A percentile compares a stretch with the other conserved stretches of the same genome.
Conservation (phyloP, 2,797 vertebrate genomes). For the Sibirionetta formosa region DNA sequence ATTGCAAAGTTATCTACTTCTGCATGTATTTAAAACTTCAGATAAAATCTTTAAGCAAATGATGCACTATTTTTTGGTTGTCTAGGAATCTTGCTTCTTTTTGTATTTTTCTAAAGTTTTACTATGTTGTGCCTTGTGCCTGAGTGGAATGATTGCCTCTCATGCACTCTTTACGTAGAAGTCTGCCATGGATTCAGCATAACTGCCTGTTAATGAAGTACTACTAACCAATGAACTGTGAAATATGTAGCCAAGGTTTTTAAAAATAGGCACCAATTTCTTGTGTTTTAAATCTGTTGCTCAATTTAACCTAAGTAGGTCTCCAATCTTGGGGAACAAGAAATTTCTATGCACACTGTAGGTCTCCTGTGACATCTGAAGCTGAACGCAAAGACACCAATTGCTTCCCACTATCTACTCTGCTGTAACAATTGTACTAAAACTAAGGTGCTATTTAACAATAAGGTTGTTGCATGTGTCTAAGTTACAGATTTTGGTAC, state of each 20-base stretch:
- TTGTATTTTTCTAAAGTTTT: background rate
- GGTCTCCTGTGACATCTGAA: background rate
- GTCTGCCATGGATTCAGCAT: background rate
- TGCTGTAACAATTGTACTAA: background rate
- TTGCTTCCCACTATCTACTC: background rate
- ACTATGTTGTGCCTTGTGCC: background rate
- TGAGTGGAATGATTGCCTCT: background rate
- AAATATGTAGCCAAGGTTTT: background rate
- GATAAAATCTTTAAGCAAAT: background rate
- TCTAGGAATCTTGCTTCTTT: background rate
- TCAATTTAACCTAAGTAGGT: background rate
- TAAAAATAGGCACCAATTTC: background rate
- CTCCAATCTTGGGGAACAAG: background rate
- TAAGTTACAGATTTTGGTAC: background rate
- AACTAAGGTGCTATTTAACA: background rate
- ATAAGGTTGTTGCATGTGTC: background rate
- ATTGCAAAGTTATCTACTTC: background rate
- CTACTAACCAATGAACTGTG: background rate
- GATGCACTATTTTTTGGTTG: background rate
- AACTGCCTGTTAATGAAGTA: slow-evolving; percentile 1
- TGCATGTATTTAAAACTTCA: background rate
- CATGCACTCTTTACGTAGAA: background rate
- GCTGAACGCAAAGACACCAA: background rate
- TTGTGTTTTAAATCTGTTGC: background rate
- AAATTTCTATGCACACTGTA: background rate